phyloP scores from a whole-genome alignment of 2,888 invertebrate species.

The Hoplodrina ambigua region DNA sequence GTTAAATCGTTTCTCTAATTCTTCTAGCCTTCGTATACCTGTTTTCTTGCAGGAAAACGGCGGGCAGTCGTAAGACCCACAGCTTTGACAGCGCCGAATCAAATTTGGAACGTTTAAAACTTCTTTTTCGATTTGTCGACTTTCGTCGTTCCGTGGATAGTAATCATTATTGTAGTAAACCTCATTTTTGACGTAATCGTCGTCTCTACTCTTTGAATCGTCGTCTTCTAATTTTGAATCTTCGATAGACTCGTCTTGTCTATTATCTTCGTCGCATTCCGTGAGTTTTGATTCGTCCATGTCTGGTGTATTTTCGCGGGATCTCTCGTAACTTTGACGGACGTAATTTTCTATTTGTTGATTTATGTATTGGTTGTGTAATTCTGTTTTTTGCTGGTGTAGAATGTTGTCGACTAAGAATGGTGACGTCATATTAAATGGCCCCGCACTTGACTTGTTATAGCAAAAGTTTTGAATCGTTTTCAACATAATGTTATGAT shows the following conservation, averaged over 20 bases:
- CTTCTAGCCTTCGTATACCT: conserved; percentile 83
- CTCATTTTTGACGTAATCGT: conserved; percentile 82
- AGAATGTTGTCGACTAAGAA: conserved; percentile 91
- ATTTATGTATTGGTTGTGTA: conserved; percentile 89
- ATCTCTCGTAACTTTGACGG: conserved; percentile 77
- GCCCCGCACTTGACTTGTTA: conserved; percentile 77
- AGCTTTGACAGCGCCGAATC: conserved; percentile 87
- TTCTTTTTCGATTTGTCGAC: conserved; percentile 75
- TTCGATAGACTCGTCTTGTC: conserved; percentile 77
- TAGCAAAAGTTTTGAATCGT: conserved; percentile 86
- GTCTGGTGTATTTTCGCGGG: conserved; percentile 83
- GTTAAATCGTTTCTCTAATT: conserved; percentile 85
- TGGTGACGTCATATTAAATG: conserved; percentile 90
- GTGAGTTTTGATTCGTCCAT: conserved; percentile 77
- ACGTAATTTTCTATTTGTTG: conserved; percentile 87
- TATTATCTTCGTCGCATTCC: conserved; percentile 75
- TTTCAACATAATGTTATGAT: conserved; percentile 88
- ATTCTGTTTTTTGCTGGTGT: conserved; percentile 89
- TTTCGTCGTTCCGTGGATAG: conserved; percentile 75
- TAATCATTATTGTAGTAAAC: conserved; percentile 79
- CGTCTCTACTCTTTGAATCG: conserved; percentile 80
- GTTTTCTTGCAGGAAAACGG: conserved; percentile 87
- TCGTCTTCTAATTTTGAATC: conserved; percentile 70
- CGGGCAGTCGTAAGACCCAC: conserved; percentile 90
- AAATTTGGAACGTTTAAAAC: conserved; percentile 84